Evolutionary conservation across 2,888 invertebrate genomes (phyloP), one percentile per base, ranked within the genome.

Genomic region (Timema cristinae): DNA sequence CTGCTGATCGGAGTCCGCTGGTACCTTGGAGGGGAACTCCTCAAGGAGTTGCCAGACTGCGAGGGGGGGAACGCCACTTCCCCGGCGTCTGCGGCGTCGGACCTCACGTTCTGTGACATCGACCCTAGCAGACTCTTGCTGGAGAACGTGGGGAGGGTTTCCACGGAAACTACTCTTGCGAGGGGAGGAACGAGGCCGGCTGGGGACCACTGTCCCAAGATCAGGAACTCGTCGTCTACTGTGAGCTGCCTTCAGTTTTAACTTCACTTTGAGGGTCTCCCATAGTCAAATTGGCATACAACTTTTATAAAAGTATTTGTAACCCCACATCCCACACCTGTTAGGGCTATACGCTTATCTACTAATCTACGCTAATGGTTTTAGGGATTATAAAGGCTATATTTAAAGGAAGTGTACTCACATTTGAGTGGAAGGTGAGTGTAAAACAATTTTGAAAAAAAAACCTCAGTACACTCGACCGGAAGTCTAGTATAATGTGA

Each of bases 101-200:
- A 73, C 76, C 78, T 79, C 74, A 81, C 91, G 13, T 90, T 94
- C 79, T 94, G 94, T 80, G 92, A 92, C 81, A 90, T 94, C 78
- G 94, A 95, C 81, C 94, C 94, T 0, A 93, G 92, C 76, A 91
- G 93, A 84, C 84, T 96, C 78, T 85, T 94, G 51, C 86, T 96
- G 50, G 92, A 94, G 78, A 90, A 91, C 76, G 93, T 96, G n/a
- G 91, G 90, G 6, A 90, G 94, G 80, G 90, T 71, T 95, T 96
- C 82, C 93, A 95, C 78, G 97, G 96, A 49, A 96, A 96, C 84
- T 97, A 96, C 83, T 93, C 95, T 0, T 97, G 97, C 81, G 90
- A 91, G 79, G 97, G 96, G 15, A 90, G 89, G 81, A 97, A 96
- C 83, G 87, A 88, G 13, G 95, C 95, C 10, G 95, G 94, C 9